Percentiles rank a stretch among this genome's conserved stretches.
These are phyloP conservation scores for Dolichomitus sp. DNA, from an alignment of 2,888 invertebrate genomes.

Conservation along the genomic window DNA sequence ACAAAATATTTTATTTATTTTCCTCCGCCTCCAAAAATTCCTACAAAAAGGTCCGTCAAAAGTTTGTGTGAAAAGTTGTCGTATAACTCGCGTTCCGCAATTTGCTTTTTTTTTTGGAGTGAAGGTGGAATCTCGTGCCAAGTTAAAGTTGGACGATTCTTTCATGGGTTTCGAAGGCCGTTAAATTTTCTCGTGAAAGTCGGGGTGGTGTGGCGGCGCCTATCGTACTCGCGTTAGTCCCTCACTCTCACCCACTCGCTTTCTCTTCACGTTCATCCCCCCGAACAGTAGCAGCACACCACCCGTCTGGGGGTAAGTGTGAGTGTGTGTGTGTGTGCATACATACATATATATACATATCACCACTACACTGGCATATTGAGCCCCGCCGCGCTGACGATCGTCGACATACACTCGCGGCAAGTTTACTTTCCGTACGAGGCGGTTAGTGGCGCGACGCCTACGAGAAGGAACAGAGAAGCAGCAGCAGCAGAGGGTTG, in stretches of 20 bases:
- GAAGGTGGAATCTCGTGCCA: conserved; percentile 46
- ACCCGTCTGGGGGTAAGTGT: no score
- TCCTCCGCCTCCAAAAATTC: no score
- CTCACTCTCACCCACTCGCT: conserved; percentile 47
- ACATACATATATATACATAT: background rate
- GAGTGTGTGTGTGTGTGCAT: no score
- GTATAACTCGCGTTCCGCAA: background rate
- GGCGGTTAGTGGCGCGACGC: conserved; percentile 24
- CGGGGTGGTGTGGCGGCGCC: conserved; percentile 32
- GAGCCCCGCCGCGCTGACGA: conserved; percentile 26
- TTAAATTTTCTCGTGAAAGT: conserved; percentile 71
- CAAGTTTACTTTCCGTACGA: conserved; percentile 68
- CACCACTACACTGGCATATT: conserved; percentile 35
- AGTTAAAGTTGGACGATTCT: conserved; percentile 76
- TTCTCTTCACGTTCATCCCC: conserved; percentile 26
- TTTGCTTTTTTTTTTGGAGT: conserved; percentile 2
- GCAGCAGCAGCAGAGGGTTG: background rate
- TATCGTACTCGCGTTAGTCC: conserved; percentile 79
- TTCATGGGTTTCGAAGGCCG: conserved; percentile 71
- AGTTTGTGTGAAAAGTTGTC: conserved; percentile 17
- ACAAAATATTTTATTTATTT: no score
- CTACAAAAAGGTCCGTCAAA: no score
- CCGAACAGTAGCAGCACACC: background rate
- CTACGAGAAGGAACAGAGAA: background rate
- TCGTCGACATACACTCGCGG: conserved; percentile 45